Percentiles rank a stretch among this genome's conserved stretches.
phyloP scores from a whole-genome alignment of 2,888 invertebrate species.

The Arctia plantaginis region DNA sequence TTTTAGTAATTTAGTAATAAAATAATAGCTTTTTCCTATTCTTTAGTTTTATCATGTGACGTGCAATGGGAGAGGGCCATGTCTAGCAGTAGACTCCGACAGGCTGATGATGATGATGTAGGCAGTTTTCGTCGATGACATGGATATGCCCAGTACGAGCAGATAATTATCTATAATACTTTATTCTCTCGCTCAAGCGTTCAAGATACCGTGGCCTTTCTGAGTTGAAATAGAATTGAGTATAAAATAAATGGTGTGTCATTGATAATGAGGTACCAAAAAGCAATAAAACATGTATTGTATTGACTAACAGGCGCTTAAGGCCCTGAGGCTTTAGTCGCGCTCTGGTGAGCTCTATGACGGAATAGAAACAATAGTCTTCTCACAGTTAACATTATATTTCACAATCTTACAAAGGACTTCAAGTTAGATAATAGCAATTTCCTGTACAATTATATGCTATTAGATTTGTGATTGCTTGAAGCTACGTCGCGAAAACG shows the following conservation, averaged over 20 bases:
- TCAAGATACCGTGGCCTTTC: neutral
- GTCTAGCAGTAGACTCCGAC: no score
- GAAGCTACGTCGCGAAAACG: slow-evolving; percentile 27
- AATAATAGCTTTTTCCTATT: slow-evolving; percentile 11
- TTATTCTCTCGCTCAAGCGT: neutral
- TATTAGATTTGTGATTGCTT: slow-evolving; percentile 25
- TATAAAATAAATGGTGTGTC: slow-evolving; percentile 21
- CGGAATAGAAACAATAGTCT: slow-evolving; percentile 74
- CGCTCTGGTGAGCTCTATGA: slow-evolving; percentile 72
- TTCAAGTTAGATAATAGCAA: slow-evolving; percentile 39
- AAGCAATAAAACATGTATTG: slow-evolving; percentile 38
- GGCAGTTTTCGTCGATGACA: neutral
- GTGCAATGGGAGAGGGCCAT: no score
- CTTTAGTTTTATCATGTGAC: neutral
- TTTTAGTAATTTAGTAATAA: no score
- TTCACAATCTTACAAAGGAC: slow-evolving; percentile 57
- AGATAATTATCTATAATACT: neutral
- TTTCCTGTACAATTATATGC: slow-evolving; percentile 48
- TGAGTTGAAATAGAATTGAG: neutral
- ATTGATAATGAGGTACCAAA: slow-evolving; percentile 25
- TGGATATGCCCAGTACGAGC: neutral
- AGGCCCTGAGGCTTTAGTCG: slow-evolving; percentile 64
- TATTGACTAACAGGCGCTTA: slow-evolving; percentile 61
- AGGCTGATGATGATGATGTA: no score
- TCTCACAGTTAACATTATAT: slow-evolving; percentile 69